These are phyloP conservation scores for Scaptomyza hsui DNA, from an alignment of 1,140 invertebrate genomes.

Conservation along the genomic window DNA sequence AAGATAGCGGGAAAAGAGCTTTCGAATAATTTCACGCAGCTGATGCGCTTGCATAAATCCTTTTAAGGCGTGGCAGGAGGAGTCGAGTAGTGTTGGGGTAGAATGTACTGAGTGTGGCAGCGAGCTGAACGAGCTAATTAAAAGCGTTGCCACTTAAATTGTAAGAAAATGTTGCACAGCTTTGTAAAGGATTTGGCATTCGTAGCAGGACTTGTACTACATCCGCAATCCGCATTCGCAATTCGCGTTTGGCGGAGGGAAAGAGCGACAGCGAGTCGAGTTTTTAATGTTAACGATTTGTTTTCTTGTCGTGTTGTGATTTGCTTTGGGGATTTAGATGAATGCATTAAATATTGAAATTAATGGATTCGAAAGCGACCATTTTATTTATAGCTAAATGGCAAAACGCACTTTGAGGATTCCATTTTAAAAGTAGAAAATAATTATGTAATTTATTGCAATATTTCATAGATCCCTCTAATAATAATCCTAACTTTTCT, in stretches of 20 bases:
- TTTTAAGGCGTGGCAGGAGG: slow-evolving; percentile 16
- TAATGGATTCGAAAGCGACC: slow-evolving; percentile 25
- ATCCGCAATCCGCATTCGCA: slow-evolving; percentile 14
- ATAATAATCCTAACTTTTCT: slow-evolving; percentile 8
- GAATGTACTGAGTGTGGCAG: background rate
- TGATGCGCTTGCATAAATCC: slow-evolving; percentile 64
- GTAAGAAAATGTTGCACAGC: slow-evolving; percentile 54
- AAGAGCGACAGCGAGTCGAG: slow-evolving; percentile 19
- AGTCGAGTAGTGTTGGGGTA: background rate
- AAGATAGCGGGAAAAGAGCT: slow-evolving; percentile 10
- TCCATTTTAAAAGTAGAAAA: background rate
- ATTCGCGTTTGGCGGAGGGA: background rate
- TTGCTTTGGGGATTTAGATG: slow-evolving; percentile 31
- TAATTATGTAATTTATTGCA: too few species aligned
- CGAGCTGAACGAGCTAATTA: slow-evolving; percentile 48
- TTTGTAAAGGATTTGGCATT: slow-evolving; percentile 42
- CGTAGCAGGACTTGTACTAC: background rate
- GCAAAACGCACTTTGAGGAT: background rate
- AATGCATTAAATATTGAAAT: slow-evolving; percentile 52
- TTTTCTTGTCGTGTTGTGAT: slow-evolving; percentile 43
- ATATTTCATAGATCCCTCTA: background rate
- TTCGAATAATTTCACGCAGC: slow-evolving; percentile 47
- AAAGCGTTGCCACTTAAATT: slow-evolving; percentile 55
- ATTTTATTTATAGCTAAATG: slow-evolving; percentile 19
- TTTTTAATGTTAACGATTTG: slow-evolving; percentile 59